Evolutionary conservation across 2,797 vertebrate genomes (phyloP).

Genomic region (Anguilla obscura): DNA sequence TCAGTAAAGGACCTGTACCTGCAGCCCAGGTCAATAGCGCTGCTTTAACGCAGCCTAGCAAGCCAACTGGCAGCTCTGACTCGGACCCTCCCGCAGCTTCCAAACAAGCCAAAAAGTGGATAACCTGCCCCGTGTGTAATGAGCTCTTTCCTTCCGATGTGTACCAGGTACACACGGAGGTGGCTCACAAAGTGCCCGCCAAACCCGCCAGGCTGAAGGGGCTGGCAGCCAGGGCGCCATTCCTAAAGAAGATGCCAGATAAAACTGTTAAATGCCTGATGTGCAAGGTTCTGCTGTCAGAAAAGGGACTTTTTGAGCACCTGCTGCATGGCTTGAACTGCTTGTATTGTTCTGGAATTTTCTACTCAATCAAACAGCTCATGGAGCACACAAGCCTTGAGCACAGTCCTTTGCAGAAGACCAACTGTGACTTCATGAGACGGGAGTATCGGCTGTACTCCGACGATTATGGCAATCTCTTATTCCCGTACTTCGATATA

Average conservation of each 20-base stretch:
- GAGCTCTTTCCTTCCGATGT: slow-evolving; percentile 94
- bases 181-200: slow-evolving; percentile 83
- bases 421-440: slow-evolving; percentile 84
- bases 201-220: slow-evolving; percentile 64
- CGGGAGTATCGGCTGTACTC: slow-evolving; percentile 84
- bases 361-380: slow-evolving; percentile 86
- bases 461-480: slow-evolving; percentile 76
- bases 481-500: slow-evolving; percentile 92
- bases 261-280: slow-evolving; percentile 86
- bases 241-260: slow-evolving; percentile 89
- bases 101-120: slow-evolving; percentile 91
- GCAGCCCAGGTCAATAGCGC: slow-evolving; percentile 68
- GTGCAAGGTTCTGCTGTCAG: slow-evolving; percentile 83
- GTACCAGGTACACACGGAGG: slow-evolving; percentile 89
- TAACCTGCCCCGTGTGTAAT: slow-evolving; percentile 92
- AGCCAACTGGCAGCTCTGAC: slow-evolving; percentile 56
- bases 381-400: slow-evolving; percentile 80
- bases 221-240: slow-evolving; percentile 84
- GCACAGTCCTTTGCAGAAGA: slow-evolving; percentile 81
- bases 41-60: slow-evolving; percentile 67
- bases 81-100: slow-evolving; percentile 47
- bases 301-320: slow-evolving; percentile 88
- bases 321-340: slow-evolving; percentile 91
- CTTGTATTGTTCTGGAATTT: slow-evolving; percentile 87
- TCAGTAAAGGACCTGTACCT: slow-evolving; percentile 71